Evolutionary conservation across 2,797 vertebrate species (phyloP), one percentile per base, ranked within the genome.

Genomic region (Peromyscus melanophrys): DNA sequence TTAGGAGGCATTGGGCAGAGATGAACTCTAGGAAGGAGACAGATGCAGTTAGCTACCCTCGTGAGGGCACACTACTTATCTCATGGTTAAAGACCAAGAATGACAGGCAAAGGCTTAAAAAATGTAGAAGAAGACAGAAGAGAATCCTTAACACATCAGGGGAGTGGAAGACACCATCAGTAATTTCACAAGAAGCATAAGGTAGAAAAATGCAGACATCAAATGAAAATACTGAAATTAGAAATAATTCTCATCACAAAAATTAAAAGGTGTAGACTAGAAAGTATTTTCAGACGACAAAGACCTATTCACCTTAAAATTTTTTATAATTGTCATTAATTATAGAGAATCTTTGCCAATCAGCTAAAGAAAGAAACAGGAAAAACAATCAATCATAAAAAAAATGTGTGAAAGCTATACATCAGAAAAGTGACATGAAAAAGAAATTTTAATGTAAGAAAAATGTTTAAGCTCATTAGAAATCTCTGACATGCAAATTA

Each of bases 401-500:
- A 96, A 87, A 80, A 63, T 59, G 37, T n/a, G 27, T n/a, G 81
- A 89, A 71, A 73, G 31, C 73, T 84, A 67, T 40, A n/a, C 82
- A 91, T 92, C 76, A 86, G 63, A 31, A 94, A 91, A 89, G 19
- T 86, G 55, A 96, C 40, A 88, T 19, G 5, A 83, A 86, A 61
- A 77, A 69, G 43, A 86, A 94, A 89, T 76, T 65, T 90, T 67
- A 75, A 80, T 59, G 29, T 57, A 96, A 83, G 71, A 29, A 92
- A 95, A 71, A 92, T 40, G 86, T 90, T 65, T 59, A 92, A 82
- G 61, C 55, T 94, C 67, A 93, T 93, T 96, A 82, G 76, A 81
- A 93, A 93, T 89, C 84, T 76, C 82, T 95, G 69, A 71, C 46
- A 94, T 82, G 83, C 78, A 96, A 97, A 97, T 97, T 63, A 93